These are phyloP conservation scores for Gymnoscopelus microlampas DNA, from an alignment of 2,797 vertebrate species.

Conservation along the genomic window DNA sequence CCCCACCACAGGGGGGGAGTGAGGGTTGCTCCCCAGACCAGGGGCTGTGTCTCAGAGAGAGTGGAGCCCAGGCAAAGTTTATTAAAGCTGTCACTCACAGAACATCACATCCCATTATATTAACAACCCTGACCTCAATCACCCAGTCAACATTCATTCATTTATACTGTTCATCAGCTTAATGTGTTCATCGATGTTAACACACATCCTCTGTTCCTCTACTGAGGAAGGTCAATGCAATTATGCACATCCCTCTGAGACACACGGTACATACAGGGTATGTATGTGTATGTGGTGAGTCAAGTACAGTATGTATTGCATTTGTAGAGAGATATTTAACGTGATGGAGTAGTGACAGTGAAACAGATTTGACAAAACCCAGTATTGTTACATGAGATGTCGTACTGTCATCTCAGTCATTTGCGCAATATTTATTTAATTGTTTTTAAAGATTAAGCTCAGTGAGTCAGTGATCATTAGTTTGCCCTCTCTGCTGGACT, in stretches of 20 bases:
- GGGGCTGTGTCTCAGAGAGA: slow-evolving; percentile 72
- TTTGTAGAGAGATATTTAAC: too few species aligned
- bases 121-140: slow-evolving; percentile 39
- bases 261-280: too few species aligned
- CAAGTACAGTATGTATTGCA: too few species aligned
- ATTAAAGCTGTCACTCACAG: slow-evolving; percentile 25
- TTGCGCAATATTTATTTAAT: too few species aligned
- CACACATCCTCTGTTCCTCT: slow-evolving; percentile 36
- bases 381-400: too few species aligned
- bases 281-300: too few species aligned
- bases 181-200: slow-evolving; percentile 45
- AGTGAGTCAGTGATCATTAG: not conserved
- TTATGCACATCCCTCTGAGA: too few species aligned
- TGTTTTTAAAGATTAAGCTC: not conserved
- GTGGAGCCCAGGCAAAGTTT: slow-evolving; percentile 37
- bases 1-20: slow-evolving; percentile 49
- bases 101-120: slow-evolving; percentile 66
- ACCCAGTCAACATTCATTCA: slow-evolving; percentile 56
- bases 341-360: too few species aligned
- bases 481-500: slow-evolving; percentile 65
- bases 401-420: too few species aligned
- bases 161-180: slow-evolving; percentile 52
- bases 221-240: too few species aligned
- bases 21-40: slow-evolving; percentile 72
- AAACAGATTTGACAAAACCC: too few species aligned